These are phyloP conservation scores for Lampropteryx suffumata DNA, from an alignment of 2,888 invertebrate species.

Conservation along the genomic window DNA sequence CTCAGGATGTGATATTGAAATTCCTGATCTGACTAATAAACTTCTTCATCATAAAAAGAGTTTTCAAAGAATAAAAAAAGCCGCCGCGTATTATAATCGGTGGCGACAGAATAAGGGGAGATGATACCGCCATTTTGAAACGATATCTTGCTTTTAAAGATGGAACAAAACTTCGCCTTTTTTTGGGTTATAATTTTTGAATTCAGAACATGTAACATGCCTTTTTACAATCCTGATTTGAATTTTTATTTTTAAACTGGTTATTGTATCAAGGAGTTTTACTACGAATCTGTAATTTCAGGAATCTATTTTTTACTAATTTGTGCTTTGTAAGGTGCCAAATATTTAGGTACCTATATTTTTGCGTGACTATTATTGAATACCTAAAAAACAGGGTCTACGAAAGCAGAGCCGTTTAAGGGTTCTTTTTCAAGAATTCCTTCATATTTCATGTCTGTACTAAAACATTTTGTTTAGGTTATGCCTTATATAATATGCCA, in stretches of 20 bases:
- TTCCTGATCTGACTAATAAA: slow-evolving; percentile 82
- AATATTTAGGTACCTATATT: no score
- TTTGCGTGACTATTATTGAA: no score
- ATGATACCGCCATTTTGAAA: slow-evolving; percentile 31
- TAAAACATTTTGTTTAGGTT: no score
- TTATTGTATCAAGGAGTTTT: neutral
- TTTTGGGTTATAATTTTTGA: slow-evolving; percentile 27
- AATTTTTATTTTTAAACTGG: slow-evolving; percentile 1
- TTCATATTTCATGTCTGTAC: no score
- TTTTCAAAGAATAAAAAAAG: slow-evolving; percentile 34
- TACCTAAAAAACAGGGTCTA: no score
- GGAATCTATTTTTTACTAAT: no score
- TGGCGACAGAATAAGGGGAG: slow-evolving; percentile 31
- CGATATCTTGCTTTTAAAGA: slow-evolving; percentile 29
- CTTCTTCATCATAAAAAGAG: slow-evolving; percentile 51
- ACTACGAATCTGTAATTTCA: no score
- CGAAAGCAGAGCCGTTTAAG: no score
- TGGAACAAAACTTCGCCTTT: slow-evolving; percentile 27
- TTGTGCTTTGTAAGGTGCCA: no score
- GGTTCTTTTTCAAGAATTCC: no score
- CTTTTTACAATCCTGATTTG: slow-evolving; percentile 18
- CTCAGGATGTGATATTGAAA: slow-evolving; percentile 80
- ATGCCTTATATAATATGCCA: no score
- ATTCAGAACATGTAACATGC: slow-evolving; percentile 22
- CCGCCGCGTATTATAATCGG: slow-evolving; percentile 32